Conservation (phyloP, 2,113 vertebrate genomes). For the Plecotus auritus region DNA sequence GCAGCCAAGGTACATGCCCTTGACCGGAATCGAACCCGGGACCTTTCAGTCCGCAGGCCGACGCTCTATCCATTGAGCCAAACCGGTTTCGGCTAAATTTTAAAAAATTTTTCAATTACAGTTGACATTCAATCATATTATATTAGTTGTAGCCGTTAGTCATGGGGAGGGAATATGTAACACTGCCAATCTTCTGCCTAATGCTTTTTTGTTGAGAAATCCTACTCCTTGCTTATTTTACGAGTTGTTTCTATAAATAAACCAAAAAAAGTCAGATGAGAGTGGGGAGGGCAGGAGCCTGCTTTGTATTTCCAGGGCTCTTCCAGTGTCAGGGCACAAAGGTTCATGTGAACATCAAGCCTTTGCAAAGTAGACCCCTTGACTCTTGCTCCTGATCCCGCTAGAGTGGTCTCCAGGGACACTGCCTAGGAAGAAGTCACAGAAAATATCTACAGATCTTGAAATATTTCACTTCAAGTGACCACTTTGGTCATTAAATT, state of each 20-base stretch:
- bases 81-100: too few species aligned
- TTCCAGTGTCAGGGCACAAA: not conserved
- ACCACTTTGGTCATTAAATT: not conserved
- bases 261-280: not conserved
- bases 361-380: not conserved
- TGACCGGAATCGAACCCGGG: too few species aligned
- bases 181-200: not conserved
- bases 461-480: not conserved
- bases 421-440: not conserved
- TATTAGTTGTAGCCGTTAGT: not conserved
- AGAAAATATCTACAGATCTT: not conserved
- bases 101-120: not conserved
- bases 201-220: slow-evolving; percentile 20
- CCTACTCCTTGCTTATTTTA: not conserved
- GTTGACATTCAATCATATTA: not conserved
- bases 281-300: not conserved
- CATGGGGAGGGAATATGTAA: not conserved
- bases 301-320: not conserved
- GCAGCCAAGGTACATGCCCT: too few species aligned
- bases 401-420: not conserved
- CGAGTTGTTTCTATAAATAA: slow-evolving; percentile 1
- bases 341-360: not conserved
- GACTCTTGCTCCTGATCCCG: not conserved
- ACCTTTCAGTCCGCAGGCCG: too few species aligned
- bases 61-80: too few species aligned